Evolutionary conservation across 2,888 invertebrate genomes (phyloP).

Genomic region (Monochamus alternatus): DNA sequence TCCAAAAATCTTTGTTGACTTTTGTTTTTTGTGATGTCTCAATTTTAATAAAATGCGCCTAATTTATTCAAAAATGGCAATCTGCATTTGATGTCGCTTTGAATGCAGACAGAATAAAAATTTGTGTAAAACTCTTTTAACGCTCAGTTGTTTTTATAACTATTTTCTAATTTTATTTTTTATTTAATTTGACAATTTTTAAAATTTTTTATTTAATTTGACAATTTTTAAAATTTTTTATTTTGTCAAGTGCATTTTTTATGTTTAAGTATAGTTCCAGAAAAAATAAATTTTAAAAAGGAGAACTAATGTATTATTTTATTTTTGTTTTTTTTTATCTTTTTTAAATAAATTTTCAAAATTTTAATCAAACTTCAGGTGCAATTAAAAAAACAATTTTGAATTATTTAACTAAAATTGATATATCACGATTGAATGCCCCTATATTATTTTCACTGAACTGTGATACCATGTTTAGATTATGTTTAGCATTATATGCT

Average conservation of each 20-base stretch:
- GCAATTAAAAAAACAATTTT: too few relatives aligned
- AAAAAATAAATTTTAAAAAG: too few relatives aligned
- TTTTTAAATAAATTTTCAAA: neutral
- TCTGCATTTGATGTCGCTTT: too few relatives aligned
- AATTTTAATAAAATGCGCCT: slow-evolving; percentile 1
- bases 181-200: too few relatives aligned
- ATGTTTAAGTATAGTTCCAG: too few relatives aligned
- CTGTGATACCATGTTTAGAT: slow-evolving; percentile 70
- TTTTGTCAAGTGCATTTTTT: too few relatives aligned
- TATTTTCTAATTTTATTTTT: too few relatives aligned
- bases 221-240: too few relatives aligned
- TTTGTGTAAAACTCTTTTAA: too few relatives aligned
- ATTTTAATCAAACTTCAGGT: neutral
- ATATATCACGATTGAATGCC: slow-evolving; percentile 46
- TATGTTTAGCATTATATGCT: slow-evolving; percentile 66
- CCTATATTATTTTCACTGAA: slow-evolving; percentile 67
- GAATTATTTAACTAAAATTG: slow-evolving; percentile 16
- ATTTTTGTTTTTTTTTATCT: neutral
- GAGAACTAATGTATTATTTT: neutral
- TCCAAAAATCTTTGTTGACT: slow-evolving; percentile 42
- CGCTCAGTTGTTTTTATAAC: too few relatives aligned
- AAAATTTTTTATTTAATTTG: too few relatives aligned
- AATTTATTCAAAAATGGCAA: neutral
- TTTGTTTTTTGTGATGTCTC: slow-evolving; percentile 47
- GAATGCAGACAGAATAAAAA: too few relatives aligned